Evolutionary conservation across 2,888 invertebrate genomes (phyloP), one percentile per base, ranked within the genome.

Genomic region (Cepaea hortensis): DNA sequence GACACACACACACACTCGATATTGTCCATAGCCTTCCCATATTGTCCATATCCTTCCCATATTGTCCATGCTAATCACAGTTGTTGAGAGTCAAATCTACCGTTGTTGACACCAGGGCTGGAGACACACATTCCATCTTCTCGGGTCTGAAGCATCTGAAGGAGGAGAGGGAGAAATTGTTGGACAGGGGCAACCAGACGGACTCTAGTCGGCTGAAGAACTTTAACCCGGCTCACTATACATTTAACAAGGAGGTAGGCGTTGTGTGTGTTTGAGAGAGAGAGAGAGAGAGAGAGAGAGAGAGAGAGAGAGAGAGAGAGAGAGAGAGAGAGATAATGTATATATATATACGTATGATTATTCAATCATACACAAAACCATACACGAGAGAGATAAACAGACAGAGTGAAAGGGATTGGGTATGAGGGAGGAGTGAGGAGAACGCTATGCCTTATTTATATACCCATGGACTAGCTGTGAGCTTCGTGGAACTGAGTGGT

Each of bases 1-100:
- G 81, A 46, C 68, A 81, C 65, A 81, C 81, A 15, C 68, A 81
- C n/a, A n/a, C n/a, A n/a, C n/a, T n/a, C n/a, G n/a, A n/a, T n/a
- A 35, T 35, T 35, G 35, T 35, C 35, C 35, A 35, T 35, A 1
- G 0, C 35, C 35, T 35, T 35, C 35, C 35, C 35, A 35, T 35
- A 35, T 35, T 35, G 35, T 35, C 35, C 35, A 35, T 35, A 1
- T 1, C 35, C 35, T 35, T 35, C 35, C 35, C 35, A 35, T 35
- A 35, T 35, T 35, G 35, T 35, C 35, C 35, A 35, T 35, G 35
- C 35, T 35, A 35, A 35, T 1, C 35, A 35, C 35, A 1, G 35
- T 35, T 35, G 35, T 35, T 35, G 35, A 35, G 35, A 35, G 35
- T 35, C 35, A 35, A 35, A 35, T 35, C 35, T 35, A 0, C 35